phyloP scores from a whole-genome alignment of 2,888 invertebrate species.

The Parelbella ahira region DNA sequence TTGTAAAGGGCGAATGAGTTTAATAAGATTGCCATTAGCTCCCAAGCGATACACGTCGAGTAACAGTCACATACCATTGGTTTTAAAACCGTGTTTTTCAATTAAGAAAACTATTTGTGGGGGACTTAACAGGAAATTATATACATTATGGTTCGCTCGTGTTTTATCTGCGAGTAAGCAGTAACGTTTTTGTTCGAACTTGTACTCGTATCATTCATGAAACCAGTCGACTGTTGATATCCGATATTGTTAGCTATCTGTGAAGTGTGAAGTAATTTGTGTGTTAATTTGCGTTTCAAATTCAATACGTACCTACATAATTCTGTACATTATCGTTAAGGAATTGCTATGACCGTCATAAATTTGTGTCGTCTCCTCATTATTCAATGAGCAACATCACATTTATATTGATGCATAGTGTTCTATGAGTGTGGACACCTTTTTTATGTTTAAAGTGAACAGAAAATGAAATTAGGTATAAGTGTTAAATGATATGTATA shows the following conservation, averaged over 20 bases:
- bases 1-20: not conserved
- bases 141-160: conserved; percentile 26
- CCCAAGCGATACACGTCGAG: conserved; percentile 15
- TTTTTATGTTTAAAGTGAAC: too few relatives aligned
- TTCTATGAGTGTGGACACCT: too few relatives aligned
- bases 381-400: too few relatives aligned
- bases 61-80: conserved; percentile 22
- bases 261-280: conserved; percentile 22
- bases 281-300: conserved; percentile 7
- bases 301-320: too few relatives aligned
- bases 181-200: conserved; percentile 12
- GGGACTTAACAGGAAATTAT: conserved; percentile 23
- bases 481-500: too few relatives aligned
- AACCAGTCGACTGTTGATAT: conserved; percentile 17
- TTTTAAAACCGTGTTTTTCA: conserved; percentile 30
- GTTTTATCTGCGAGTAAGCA: conserved; percentile 14
- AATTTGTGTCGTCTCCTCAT: too few relatives aligned
- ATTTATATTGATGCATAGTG: too few relatives aligned
- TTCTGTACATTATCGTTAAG: too few relatives aligned
- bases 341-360: too few relatives aligned
- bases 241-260: conserved; percentile 11
- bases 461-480: too few relatives aligned
- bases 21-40: conserved; percentile 11
- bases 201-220: conserved; percentile 23
- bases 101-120: conserved; percentile 29